These are phyloP conservation scores for Drosophila lacicola DNA, from an alignment of 2,888 invertebrate species.

Conservation along the genomic window DNA sequence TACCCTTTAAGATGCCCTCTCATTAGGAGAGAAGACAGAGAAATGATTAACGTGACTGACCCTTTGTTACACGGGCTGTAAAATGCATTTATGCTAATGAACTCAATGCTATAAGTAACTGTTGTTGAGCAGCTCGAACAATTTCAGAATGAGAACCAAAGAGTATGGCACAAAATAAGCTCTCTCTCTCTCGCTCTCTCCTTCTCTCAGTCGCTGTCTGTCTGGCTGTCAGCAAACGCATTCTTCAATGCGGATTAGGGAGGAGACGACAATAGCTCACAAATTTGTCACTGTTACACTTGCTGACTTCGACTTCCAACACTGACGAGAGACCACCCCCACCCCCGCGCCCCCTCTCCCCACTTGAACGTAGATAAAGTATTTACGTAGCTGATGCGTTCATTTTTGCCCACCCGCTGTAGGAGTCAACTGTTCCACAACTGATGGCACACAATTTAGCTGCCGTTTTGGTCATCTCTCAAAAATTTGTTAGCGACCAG, in stretches of 20 bases:
- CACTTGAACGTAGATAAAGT: constrained; percentile 27
- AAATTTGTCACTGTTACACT: constrained; percentile 29
- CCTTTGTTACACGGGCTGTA: too few species aligned
- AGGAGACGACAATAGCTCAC: constrained; percentile 5
- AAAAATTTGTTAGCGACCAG: constrained; percentile 49
- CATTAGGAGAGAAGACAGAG: neutral
- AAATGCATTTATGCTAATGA: too few species aligned
- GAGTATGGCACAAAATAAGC: neutral
- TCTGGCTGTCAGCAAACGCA: neutral
- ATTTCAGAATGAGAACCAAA: too few species aligned
- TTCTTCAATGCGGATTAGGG: constrained; percentile 15
- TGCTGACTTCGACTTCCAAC: constrained; percentile 16
- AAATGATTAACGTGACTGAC: too few species aligned
- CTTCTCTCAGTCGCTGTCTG: too few species aligned
- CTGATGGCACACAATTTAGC: constrained; percentile 43
- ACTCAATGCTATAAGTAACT: too few species aligned
- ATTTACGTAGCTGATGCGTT: constrained; percentile 49
- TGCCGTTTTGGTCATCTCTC: constrained; percentile 69
- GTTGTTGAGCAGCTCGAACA: too few species aligned
- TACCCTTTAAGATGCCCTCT: neutral
- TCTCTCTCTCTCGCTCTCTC: too few species aligned
- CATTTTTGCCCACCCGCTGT: constrained; percentile 29
- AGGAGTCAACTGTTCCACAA: constrained; percentile 50
- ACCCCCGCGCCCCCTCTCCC: too few species aligned
- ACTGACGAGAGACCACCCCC: neutral